Percentiles rank a stretch among this genome's conserved stretches.
Conservation (phyloP, 92 coral and sea anemone genomes). For the Pocillopora meandrina region DNA sequence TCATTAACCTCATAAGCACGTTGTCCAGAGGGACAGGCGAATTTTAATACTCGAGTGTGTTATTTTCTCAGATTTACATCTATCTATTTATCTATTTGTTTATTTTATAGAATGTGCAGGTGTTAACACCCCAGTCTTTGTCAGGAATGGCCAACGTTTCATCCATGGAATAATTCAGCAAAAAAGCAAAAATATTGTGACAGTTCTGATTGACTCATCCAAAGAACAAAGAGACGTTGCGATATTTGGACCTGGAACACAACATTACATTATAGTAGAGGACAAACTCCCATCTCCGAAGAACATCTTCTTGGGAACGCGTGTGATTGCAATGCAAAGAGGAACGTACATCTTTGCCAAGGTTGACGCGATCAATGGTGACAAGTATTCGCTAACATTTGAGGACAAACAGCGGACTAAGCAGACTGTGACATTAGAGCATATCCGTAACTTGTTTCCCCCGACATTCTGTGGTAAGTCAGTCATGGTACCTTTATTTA, state of each 20-base stretch:
- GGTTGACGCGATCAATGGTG: conserved; percentile 28
- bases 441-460: conserved; percentile 58
- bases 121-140: conserved; percentile 70
- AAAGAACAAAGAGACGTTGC: conserved; percentile 41
- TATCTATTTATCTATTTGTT: neutral
- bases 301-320: conserved; percentile 58
- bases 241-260: conserved; percentile 59
- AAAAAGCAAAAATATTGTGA: conserved; percentile 51
- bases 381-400: conserved; percentile 51
- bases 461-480: conserved; percentile 77
- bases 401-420: conserved; percentile 40
- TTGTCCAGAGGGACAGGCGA: too few species aligned
- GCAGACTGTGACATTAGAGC: conserved; percentile 18
- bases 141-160: conserved; percentile 54
- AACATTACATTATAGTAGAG: conserved; percentile 69
- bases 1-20: too few species aligned
- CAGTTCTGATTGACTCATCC: conserved; percentile 48
- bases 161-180: conserved; percentile 46
- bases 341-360: conserved; percentile 60
- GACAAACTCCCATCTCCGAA: conserved; percentile 52
- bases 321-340: conserved; percentile 56
- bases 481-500: neutral
- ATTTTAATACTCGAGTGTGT: too few species aligned
- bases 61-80: neutral
- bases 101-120: conserved; percentile 64